A percentile compares a stretch with the other conserved stretches of the same genome.
Conservation (phyloP, 1,140 invertebrate species). For the Lepidurus packardi region DNA sequence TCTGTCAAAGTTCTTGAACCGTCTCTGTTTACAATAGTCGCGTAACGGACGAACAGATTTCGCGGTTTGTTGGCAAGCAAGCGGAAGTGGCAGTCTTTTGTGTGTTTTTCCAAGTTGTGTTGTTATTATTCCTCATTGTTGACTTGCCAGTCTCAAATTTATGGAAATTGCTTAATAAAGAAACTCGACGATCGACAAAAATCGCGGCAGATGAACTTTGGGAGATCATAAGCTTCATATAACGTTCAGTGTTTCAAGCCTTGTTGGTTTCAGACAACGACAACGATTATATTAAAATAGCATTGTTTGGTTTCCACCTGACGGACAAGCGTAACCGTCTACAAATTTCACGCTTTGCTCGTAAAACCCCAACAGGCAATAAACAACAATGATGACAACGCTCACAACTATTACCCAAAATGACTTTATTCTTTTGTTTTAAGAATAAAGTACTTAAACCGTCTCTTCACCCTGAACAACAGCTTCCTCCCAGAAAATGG, state of each 20-base stretch:
- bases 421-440: background rate
- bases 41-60: background rate
- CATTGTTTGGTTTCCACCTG: background rate
- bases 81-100: background rate
- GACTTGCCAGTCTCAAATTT: background rate
- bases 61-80: background rate
- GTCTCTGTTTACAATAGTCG: background rate
- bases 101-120: background rate
- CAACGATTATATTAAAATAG: background rate
- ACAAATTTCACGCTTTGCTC: background rate
- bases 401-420: background rate
- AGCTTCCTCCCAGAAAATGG: background rate
- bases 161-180: too few relatives aligned
- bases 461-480: background rate
- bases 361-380: background rate
- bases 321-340: background rate
- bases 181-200: background rate
- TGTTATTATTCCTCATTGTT: background rate
- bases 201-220: background rate
- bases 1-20: background rate
- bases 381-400: background rate
- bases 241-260: background rate
- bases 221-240: background rate
- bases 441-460: background rate
- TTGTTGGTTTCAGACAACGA: background rate